Evolutionary conservation across 1,140 invertebrate genomes (phyloP), one percentile per base, ranked within the genome.

Genomic region (Antheraea pernyi): DNA sequence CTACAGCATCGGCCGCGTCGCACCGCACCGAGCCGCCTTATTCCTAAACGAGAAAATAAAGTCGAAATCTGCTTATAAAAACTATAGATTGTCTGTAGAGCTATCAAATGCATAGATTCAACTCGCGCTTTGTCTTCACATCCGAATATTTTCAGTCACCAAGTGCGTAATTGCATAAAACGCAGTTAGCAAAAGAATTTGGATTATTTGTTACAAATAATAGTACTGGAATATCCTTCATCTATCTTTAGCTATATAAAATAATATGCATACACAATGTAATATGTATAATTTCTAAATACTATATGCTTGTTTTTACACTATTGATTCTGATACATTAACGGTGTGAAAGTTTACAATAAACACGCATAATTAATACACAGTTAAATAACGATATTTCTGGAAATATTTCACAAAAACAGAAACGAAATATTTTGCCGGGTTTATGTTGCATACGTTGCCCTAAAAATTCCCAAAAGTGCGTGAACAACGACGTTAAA

Each of bases 381-480:
- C 83, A 22, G 67, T 74, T 8, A 62, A 63, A 72, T 46, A 19
- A 60, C 19, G 18, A 63, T 65, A 36, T 69, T 58, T 69, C 16
- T 16, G 46, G 0, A 16, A 13, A 53, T 5, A 42, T 42, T 42
- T 16, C 5, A 53, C 16, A 16, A 53, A 53, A 53, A 53, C 5
- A 53, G 46, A 53, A 6, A 53, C 46, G 16, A 1, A 16, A 53
- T 53, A 53, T 53, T 53, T 53, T 53, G 46, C 46, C 16, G 16
- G 9, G 16, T 53, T 42, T 53, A 16, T 53, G 53, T 59, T 59
- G 22, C 58, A 30, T 30, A 59, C 59, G 59, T 59, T 37, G 48
- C 53, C 85, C 88, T 76, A 85, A 92, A 90, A 92, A 79, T 88
- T 85, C 79, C 84, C 74, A 91, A 91, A 91, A 89, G 77, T 88